Base-by-base conservation (phyloP, 2,797 vertebrate genomes). In the Cephalopachus bancanus region DNA sequence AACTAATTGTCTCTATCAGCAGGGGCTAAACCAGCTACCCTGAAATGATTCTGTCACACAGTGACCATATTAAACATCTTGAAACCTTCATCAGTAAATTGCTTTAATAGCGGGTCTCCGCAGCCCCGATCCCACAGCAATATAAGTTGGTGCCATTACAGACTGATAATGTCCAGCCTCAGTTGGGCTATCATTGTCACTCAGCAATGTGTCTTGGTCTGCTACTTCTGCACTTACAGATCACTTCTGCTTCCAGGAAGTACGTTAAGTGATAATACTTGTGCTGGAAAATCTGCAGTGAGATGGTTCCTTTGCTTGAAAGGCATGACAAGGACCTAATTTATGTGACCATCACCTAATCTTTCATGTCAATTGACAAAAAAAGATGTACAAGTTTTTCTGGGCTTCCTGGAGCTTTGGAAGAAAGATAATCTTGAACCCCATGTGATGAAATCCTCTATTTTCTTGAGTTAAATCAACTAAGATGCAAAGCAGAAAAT, bases 391-490 rank as follows among this genome's bases (percentile, higher is more conserved):
- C 22, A n/a, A 83, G 4, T 71, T 7, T 83, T 78, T 89, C 28
- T 85, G 72, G 49, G 75, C 20, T 89, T 94, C 78, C 11, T 72
- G 30, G 64, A 89, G 28, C 28, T 86, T 88, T 2, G 55, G 26
- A 90, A 37, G 51, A 51, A 89, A 89, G 60, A 78, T 89, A 74
- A 30, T 86, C 57, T 74, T 78, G 17, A 91, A 28, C 12, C 17
- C 9, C 11, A 8, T 83, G 24, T 83, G 22, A 87, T 67, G 59
- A 80, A 67, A 60, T 71, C 28, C 65, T 93, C 28, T 89, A 4
- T 85, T 93, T 28, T 94, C 1, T 80, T 83, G 57, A 79, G 26
- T 92, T 92, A 90, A 87, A 85, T 94, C 51, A 94, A 62, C 15
- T 44, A 92, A 87, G 30, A 89, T 64, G 53, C 51, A 96, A 94